Evolutionary conservation across 1,140 invertebrate genomes (phyloP).

Genomic region (Habropoda laboriosa): DNA sequence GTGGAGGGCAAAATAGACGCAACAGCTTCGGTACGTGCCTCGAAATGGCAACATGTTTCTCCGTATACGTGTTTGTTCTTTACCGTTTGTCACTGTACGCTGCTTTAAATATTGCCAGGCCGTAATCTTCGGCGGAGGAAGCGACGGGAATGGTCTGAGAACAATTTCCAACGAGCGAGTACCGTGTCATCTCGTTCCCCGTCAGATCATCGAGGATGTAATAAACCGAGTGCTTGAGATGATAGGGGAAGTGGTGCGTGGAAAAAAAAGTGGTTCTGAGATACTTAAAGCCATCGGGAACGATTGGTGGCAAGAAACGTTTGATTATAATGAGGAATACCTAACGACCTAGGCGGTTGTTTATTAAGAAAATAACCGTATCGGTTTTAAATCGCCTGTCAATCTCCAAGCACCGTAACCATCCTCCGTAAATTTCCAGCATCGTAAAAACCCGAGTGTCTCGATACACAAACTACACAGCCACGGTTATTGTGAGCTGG

Average conservation of each 20-base stretch:
- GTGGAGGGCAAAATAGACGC: conserved; percentile 69
- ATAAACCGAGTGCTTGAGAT: conserved; percentile 55
- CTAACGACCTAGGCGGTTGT: not conserved
- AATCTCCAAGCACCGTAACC: not conserved
- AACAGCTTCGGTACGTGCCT: conserved; percentile 72
- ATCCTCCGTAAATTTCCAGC: conserved; percentile 27
- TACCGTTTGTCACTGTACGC: conserved; percentile 63
- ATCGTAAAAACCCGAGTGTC: conserved; percentile 40
- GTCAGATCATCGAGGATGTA: conserved; percentile 19
- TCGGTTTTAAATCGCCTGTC: conserved; percentile 10
- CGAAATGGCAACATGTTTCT: conserved; percentile 66
- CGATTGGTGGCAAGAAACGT: too few relatives aligned
- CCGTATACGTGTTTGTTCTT: conserved; percentile 52
- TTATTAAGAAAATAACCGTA: not conserved
- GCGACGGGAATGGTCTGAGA: not conserved
- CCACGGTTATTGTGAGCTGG: conserved; percentile 20
- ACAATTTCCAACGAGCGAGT: not conserved
- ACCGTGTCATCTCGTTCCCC: not conserved
- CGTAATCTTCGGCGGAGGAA: not conserved
- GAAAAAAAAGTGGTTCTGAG: conserved; percentile 18
- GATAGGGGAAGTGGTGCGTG: conserved; percentile 13
- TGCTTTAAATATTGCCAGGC: conserved; percentile 54
- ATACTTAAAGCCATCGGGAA: conserved; percentile 8
- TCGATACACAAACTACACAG: conserved; percentile 48
- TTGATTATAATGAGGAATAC: too few relatives aligned